These are phyloP conservation scores for Drosophila sucinea DNA, from an alignment of 1,140 invertebrate species.

Conservation along the genomic window DNA sequence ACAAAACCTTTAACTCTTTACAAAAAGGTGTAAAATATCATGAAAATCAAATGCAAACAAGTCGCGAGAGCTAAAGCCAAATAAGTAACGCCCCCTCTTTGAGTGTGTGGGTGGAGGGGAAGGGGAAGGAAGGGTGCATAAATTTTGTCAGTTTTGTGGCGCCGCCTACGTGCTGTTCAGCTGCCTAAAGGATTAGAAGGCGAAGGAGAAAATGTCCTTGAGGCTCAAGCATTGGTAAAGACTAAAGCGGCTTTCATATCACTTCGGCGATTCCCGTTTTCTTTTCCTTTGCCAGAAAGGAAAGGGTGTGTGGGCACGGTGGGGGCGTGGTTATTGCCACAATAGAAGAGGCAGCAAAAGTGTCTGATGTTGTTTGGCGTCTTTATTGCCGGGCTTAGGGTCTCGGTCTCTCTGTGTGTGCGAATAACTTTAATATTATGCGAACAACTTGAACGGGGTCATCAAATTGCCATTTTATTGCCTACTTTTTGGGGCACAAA, in stretches of 20 bases:
- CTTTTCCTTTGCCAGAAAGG: not conserved
- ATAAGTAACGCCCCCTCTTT: not conserved
- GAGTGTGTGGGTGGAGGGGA: not conserved
- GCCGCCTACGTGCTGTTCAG: constrained; percentile 57
- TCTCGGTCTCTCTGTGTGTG: not conserved
- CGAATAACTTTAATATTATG: constrained; percentile 13
- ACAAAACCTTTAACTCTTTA: constrained; percentile 76
- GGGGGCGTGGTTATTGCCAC: constrained; percentile 7
- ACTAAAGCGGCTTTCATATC: constrained; percentile 14
- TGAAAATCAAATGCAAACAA: constrained; percentile 79
- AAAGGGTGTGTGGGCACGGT: no score
- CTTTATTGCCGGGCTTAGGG: constrained; percentile 4
- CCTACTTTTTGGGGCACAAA: constrained; percentile 4
- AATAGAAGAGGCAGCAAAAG: constrained; percentile 11
- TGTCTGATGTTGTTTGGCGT: constrained; percentile 13
- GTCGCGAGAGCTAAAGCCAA: constrained; percentile 27
- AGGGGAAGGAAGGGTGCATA: constrained; percentile 58
- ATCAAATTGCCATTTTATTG: constrained; percentile 11
- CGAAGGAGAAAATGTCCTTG: constrained; percentile 44
- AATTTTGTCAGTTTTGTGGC: constrained; percentile 46
- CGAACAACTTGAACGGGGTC: constrained; percentile 3
- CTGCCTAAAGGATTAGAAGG: constrained; percentile 67
- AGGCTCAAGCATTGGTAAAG: constrained; percentile 8
- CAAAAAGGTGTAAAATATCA: constrained; percentile 75
- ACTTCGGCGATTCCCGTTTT: constrained; percentile 2